A percentile compares a stretch with the other conserved stretches of the same genome.
phyloP scores from a whole-genome alignment of 2,888 invertebrate species.

The Paralinhomoeus sp. region DNA sequence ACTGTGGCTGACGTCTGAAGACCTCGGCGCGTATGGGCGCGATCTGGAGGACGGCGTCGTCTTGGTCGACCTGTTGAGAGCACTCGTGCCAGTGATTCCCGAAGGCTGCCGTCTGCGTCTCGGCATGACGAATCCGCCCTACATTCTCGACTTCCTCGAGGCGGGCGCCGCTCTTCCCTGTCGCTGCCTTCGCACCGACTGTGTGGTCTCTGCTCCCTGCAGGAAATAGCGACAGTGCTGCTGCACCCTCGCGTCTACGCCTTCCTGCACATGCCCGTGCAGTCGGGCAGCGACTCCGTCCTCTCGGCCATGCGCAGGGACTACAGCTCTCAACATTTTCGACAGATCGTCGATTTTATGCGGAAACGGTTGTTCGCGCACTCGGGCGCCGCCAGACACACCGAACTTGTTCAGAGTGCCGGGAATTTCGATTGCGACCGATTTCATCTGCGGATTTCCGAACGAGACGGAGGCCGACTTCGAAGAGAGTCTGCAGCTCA shows the following conservation, averaged over 20 bases:
- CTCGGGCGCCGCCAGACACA: too few relatives aligned
- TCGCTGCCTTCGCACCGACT: too few relatives aligned
- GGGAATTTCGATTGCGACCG: slow-evolving; percentile 78
- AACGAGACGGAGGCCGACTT: slow-evolving; percentile 78
- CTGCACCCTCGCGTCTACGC: slow-evolving; percentile 64
- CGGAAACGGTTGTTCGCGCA: slow-evolving; percentile 27
- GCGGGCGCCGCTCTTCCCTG: too few relatives aligned
- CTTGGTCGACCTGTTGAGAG: slow-evolving; percentile 59
- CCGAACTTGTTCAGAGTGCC: slow-evolving; percentile 41
- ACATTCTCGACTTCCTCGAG: slow-evolving; percentile 74
- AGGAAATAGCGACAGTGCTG: slow-evolving; percentile 62
- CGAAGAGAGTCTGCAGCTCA: slow-evolving; percentile 57
- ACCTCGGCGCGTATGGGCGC: slow-evolving; percentile 86
- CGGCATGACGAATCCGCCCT: slow-evolving; percentile 97
- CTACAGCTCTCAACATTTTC: slow-evolving; percentile 65
- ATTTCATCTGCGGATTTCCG: slow-evolving; percentile 94
- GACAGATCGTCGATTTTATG: slow-evolving; percentile 60
- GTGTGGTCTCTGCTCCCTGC: slow-evolving; percentile 6
- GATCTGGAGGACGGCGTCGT: slow-evolving; percentile 49
- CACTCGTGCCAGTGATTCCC: slow-evolving; percentile 46
- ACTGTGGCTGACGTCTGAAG: slow-evolving; percentile 92
- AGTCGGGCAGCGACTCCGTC: slow-evolving; percentile 75
- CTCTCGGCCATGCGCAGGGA: slow-evolving; percentile 79
- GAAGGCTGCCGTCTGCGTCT: slow-evolving; percentile 44
- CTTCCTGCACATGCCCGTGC: slow-evolving; percentile 82